Evolutionary conservation across 2,113 vertebrate genomes (phyloP).

Genomic region (Nyctibius bracteatus): DNA sequence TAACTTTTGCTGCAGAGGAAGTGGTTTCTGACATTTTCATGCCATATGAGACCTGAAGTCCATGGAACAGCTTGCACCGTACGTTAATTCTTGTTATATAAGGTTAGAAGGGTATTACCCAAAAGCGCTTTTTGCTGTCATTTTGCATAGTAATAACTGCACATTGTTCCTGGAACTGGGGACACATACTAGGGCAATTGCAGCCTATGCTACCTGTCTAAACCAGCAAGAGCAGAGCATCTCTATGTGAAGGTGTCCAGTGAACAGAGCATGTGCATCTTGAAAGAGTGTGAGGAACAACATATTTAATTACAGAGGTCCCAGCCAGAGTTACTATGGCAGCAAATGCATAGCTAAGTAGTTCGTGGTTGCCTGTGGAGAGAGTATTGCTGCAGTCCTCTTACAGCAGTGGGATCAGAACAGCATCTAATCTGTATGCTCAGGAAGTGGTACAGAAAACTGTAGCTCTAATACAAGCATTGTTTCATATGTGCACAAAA

Average conservation of each 20-base stretch:
- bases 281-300: neutral
- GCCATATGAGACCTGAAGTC: neutral
- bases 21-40: neutral
- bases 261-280: neutral
- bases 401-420: neutral
- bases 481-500: neutral
- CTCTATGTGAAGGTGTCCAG: neutral
- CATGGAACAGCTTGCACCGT: accelerated
- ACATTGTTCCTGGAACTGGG: neutral
- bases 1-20: neutral
- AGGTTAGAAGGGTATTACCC: neutral
- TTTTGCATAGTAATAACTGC: neutral
- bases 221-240: neutral
- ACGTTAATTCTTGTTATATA: neutral
- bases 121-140: neutral
- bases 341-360: neutral
- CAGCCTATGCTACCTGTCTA: neutral
- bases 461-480: neutral
- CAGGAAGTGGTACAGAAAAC: neutral
- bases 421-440: neutral
- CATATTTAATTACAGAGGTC: neutral
- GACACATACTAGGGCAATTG: neutral
- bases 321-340: neutral
- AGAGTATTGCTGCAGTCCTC: neutral
- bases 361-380: neutral